Conservation (phyloP, 1,140 invertebrate genomes). For the Gonioctena quinquepunctata region DNA sequence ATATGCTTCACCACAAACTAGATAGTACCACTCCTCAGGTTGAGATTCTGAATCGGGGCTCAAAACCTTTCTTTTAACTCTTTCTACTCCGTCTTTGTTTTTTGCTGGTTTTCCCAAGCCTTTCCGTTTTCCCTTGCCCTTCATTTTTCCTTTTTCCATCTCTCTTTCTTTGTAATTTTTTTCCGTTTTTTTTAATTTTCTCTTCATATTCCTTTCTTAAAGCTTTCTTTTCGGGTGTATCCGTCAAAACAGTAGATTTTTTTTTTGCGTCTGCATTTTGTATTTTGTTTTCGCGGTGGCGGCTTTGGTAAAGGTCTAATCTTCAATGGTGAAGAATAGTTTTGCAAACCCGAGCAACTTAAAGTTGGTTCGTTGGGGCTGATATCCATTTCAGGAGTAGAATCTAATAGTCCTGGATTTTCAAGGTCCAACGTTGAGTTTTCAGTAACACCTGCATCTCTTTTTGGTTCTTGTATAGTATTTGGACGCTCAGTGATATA, state of each 20-base stretch:
- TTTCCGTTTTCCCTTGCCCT: not conserved
- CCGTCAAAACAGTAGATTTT: conserved; percentile 22
- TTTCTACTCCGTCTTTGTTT: not conserved
- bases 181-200: not conserved
- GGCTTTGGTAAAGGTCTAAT: conserved; percentile 15
- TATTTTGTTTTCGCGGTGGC: conserved; percentile 1
- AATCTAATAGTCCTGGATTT: conserved; percentile 22
- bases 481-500: not conserved
- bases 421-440: not conserved
- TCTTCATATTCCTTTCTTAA: not conserved
- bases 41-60: not conserved
- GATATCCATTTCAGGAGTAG: conserved; percentile 15
- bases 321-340: conserved; percentile 10
- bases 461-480: not conserved
- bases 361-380: conserved; percentile 19
- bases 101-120: not conserved
- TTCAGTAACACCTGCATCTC: too few species aligned
- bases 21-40: not conserved
- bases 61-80: not conserved
- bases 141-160: not conserved
- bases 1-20: not conserved
- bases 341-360: conserved; percentile 19
- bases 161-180: not conserved
- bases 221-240: not conserved
- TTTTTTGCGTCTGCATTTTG: conserved; percentile 17